Evolutionary conservation across 2,888 invertebrate species (phyloP).

Genomic region (Perizoma affinitatum): DNA sequence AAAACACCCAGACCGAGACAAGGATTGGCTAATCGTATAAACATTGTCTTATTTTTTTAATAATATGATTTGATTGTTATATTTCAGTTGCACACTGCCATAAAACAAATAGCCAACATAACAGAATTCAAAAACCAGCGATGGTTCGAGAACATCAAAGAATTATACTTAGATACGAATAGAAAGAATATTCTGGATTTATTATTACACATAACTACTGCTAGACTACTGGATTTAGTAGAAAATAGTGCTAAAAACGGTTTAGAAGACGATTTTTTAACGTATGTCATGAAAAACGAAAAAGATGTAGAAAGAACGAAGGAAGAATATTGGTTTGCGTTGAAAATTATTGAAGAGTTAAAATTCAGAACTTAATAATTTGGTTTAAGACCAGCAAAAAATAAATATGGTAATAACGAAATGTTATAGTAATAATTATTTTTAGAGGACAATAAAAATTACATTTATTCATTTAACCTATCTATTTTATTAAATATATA

Average conservation of each 20-base stretch:
- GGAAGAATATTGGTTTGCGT: conserved; percentile 52
- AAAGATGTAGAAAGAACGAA: conserved; percentile 44
- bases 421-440: too few species aligned
- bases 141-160: conserved; percentile 61
- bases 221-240: conserved; percentile 54
- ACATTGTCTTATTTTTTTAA: too few species aligned
- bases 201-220: conserved; percentile 54
- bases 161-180: conserved; percentile 49
- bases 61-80: too few species aligned
- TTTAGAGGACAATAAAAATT: background rate
- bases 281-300: conserved; percentile 47
- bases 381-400: background rate
- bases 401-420: background rate
- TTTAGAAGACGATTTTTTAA: conserved; percentile 46
- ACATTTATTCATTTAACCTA: background rate
- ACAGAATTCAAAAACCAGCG: conserved; percentile 56
- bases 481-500: background rate
- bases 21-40: too few species aligned
- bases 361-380: conserved; percentile 1
- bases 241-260: conserved; percentile 53
- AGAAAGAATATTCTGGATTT: conserved; percentile 50
- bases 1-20: too few species aligned
- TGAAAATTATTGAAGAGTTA: conserved; percentile 50
- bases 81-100: conserved; percentile 65
- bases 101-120: conserved; percentile 57